Conservation (phyloP, 2,888 invertebrate species). For the Temnothorax ravouxi region DNA sequence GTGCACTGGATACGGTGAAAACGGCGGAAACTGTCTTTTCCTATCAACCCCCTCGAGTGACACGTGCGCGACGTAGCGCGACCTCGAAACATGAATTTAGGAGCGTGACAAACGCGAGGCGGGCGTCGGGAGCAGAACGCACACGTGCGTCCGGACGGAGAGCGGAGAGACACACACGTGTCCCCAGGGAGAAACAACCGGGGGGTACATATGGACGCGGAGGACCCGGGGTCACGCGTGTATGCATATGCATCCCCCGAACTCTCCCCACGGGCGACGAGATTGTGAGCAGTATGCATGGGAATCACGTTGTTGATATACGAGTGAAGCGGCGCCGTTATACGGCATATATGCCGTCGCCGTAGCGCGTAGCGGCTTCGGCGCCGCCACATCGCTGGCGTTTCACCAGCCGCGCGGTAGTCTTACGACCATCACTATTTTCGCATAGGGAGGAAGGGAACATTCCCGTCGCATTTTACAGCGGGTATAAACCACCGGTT, state of each 20-base stretch:
- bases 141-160: conserved; percentile 14
- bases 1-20: background rate
- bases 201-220: conserved; percentile 31
- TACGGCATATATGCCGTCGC: conserved; percentile 78
- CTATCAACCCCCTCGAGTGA: conserved; percentile 18
- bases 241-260: conserved; percentile 38
- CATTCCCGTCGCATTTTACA: conserved; percentile 74
- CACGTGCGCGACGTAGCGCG: conserved; percentile 21
- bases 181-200: conserved; percentile 43
- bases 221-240: conserved; percentile 48
- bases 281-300: conserved; percentile 79
- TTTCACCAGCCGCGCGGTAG: conserved; percentile 15
- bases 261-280: conserved; percentile 55
- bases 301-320: conserved; percentile 84
- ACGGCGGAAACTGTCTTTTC: background rate
- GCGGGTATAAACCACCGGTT: conserved; percentile 70
- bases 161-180: conserved; percentile 20
- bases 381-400: background rate
- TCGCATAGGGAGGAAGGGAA: conserved; percentile 65
- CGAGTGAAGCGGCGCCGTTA: conserved; percentile 76
- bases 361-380: conserved; percentile 7
- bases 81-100: conserved; percentile 59
- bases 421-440: conserved; percentile 75
- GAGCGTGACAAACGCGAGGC: conserved; percentile 28
- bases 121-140: background rate